Evolutionary conservation across 1,140 invertebrate species (phyloP).

Genomic region (Dendroctonus valens): DNA sequence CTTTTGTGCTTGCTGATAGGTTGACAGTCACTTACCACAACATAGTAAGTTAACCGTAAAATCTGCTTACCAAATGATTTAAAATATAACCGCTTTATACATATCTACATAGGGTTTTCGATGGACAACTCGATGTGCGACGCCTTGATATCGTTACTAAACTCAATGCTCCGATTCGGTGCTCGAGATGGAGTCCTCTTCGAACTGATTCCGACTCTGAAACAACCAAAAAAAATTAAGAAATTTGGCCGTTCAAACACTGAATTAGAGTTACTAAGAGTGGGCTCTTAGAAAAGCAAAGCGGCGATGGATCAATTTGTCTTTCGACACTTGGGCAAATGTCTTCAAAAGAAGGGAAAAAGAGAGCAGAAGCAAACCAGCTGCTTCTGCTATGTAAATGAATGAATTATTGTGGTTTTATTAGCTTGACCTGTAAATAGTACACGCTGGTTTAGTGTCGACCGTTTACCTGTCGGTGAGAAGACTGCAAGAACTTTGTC

Average conservation of each 20-base stretch:
- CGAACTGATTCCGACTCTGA: slow-evolving; percentile 46
- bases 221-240: background rate
- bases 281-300: too few relatives aligned
- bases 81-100: slow-evolving; percentile 78
- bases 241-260: too few relatives aligned
- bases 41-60: background rate
- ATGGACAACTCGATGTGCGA: slow-evolving; percentile 87
- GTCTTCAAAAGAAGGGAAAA: background rate
- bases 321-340: background rate
- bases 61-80: slow-evolving; percentile 79
- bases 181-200: slow-evolving; percentile 61
- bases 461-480: slow-evolving; percentile 15
- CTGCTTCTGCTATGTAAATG: too few relatives aligned
- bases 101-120: slow-evolving; percentile 89
- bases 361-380: too few relatives aligned
- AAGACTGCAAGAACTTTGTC: slow-evolving; percentile 50
- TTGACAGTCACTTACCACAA: too few relatives aligned
- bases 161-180: slow-evolving; percentile 85
- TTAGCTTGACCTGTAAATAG: too few relatives aligned
- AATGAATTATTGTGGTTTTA: too few relatives aligned
- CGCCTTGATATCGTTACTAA: slow-evolving; percentile 80
- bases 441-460: too few relatives aligned
- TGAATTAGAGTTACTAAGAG: too few relatives aligned
- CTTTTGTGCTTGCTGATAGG: too few relatives aligned
- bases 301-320: background rate